These are phyloP conservation scores for Narcine bancroftii DNA, from an alignment of 2,113 vertebrate species.

Conservation along the genomic window DNA sequence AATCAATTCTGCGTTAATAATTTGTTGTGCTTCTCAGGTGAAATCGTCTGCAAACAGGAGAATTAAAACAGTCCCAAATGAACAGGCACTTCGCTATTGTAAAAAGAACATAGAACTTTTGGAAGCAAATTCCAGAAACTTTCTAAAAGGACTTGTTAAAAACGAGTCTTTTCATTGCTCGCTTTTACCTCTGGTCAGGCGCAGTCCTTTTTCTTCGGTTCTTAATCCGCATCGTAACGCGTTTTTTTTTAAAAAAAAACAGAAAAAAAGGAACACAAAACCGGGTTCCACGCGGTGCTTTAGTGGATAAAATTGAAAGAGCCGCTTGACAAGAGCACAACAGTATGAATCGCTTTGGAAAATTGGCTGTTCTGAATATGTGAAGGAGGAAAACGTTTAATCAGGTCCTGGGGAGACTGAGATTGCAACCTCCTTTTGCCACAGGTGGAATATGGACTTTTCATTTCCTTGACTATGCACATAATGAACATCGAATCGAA, in stretches of 20 bases:
- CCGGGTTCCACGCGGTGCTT: constrained; percentile 91
- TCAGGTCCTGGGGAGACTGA: constrained; percentile 73
- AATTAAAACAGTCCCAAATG: constrained; percentile 62
- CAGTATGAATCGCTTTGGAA: constrained; percentile 73
- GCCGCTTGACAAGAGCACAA: constrained; percentile 66
- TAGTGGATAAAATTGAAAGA: constrained; percentile 85
- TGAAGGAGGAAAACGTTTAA: constrained; percentile 73
- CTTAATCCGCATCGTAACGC: constrained; percentile 72
- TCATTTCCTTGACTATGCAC: constrained; percentile 59
- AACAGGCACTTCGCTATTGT: constrained; percentile 67
- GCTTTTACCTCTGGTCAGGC: constrained; percentile 71
- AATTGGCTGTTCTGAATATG: constrained; percentile 79
- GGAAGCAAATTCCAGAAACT: constrained; percentile 75
- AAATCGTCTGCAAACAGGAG: constrained; percentile 78
- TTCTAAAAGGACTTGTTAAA: constrained; percentile 59
- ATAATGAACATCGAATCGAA: constrained; percentile 57
- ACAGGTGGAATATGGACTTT: constrained; percentile 80
- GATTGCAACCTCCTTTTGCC: constrained; percentile 66
- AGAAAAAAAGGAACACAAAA: constrained; percentile 81
- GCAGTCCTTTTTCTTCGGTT: constrained; percentile 65
- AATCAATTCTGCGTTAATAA: constrained; percentile 41
- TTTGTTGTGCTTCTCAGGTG: constrained; percentile 75
- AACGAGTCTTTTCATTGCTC: constrained; percentile 70
- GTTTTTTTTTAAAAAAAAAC: constrained; percentile 76
- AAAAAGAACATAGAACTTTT: constrained; percentile 58